Percentiles rank a stretch among this genome's conserved stretches.
phyloP scores from a whole-genome alignment of 2,888 invertebrate species.

The Eupithecia abbreviata region DNA sequence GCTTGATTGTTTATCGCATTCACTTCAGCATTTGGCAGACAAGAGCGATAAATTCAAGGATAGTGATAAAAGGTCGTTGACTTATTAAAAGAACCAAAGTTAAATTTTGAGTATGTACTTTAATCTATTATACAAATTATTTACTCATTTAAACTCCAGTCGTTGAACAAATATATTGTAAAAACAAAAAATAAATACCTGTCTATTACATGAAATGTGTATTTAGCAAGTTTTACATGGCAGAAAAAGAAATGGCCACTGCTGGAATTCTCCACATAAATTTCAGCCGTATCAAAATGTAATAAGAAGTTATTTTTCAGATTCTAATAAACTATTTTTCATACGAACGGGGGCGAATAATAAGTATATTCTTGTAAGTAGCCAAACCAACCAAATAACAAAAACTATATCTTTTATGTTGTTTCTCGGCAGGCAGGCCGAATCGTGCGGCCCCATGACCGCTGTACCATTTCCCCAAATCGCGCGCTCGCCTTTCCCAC shows the following conservation, averaged over 20 bases:
- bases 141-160: neutral
- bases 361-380: too few species aligned
- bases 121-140: neutral
- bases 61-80: conserved; percentile 76
- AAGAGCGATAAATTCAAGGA: conserved; percentile 74
- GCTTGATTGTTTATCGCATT: conserved; percentile 34
- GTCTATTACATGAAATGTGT: neutral
- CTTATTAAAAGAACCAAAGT: conserved; percentile 48
- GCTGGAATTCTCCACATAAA: neutral
- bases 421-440: conserved; percentile 14
- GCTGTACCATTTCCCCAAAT: conserved; percentile 70
- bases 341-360: neutral
- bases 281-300: neutral
- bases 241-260: neutral
- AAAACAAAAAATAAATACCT: neutral
- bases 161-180: neutral
- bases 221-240: neutral
- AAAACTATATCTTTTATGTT: neutral
- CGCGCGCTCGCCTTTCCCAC: conserved; percentile 64
- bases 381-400: neutral
- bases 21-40: conserved; percentile 59
- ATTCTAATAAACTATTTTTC: neutral
- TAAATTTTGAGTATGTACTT: neutral
- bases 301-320: neutral
- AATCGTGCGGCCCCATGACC: conserved; percentile 58